Conservation (phyloP, 2,797 vertebrate species). For the Halcyon badia region DNA sequence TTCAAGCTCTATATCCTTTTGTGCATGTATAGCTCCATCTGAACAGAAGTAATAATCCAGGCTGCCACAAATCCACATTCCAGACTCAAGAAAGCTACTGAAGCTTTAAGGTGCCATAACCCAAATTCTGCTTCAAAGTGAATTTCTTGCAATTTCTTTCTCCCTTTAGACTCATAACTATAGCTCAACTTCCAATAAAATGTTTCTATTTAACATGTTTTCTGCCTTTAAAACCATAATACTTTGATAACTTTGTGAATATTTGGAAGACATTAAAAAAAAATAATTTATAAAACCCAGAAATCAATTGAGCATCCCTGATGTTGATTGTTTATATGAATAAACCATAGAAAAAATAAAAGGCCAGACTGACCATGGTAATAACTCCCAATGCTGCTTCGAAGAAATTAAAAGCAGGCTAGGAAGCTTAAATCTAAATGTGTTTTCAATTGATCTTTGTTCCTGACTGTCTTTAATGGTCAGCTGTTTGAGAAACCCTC, state of each 20-base stretch:
- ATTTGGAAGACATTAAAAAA: not conserved
- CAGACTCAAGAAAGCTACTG: not conserved
- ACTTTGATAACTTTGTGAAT: not conserved
- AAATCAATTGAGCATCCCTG: not conserved
- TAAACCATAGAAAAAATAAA: not conserved
- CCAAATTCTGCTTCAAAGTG: not conserved
- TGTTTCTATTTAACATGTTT: not conserved
- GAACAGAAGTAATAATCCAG: not conserved
- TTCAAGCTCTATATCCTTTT: not conserved
- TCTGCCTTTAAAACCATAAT: constrained; percentile 27
- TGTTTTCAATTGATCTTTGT: constrained; percentile 63
- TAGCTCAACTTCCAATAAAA: not conserved
- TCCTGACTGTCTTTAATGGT: constrained; percentile 23
- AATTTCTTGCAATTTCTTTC: not conserved
- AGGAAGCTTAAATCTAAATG: constrained; percentile 54
- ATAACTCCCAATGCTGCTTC: constrained; percentile 20
- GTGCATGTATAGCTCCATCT: not conserved
- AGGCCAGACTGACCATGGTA: not conserved
- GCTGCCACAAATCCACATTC: not conserved
- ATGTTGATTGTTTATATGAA: not conserved
- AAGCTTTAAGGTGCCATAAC: not conserved
- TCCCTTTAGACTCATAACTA: not conserved
- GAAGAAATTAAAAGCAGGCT: constrained; percentile 56
- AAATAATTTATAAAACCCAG: not conserved
- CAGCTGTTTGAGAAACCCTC: constrained; percentile 35